Evolutionary conservation across 2,113 vertebrate species (phyloP).

Genomic region (Eubucco bourcierii): DNA sequence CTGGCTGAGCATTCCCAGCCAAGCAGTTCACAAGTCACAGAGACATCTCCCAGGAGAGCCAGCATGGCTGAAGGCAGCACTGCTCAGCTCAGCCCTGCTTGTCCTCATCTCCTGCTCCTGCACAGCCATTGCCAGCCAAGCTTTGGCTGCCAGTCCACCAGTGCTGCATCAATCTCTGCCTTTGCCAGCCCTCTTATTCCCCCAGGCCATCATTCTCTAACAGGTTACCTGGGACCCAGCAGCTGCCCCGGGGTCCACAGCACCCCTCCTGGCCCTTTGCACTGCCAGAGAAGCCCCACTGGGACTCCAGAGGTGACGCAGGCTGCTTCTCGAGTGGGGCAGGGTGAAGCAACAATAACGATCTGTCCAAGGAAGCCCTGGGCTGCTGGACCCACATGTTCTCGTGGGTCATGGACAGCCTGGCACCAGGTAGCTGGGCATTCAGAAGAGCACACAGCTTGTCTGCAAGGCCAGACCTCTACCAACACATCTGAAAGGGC

Average conservation of each 20-base stretch:
- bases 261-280: not conserved
- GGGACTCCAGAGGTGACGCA: fast-evolving
- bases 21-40: constrained; percentile 10
- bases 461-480: not conserved
- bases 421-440: not conserved
- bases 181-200: not conserved
- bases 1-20: not conserved
- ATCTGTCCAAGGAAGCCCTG: not conserved
- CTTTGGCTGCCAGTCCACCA: not conserved
- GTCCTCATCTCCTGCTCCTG: not conserved
- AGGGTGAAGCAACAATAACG: not conserved
- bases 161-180: not conserved
- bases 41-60: not conserved
- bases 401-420: fast-evolving
- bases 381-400: fast-evolving
- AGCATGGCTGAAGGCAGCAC: fast-evolving
- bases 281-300: fast-evolving
- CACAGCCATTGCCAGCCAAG: not conserved
- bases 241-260: not conserved
- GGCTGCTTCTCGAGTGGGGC: not conserved
- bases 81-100: not conserved
- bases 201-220: fast-evolving
- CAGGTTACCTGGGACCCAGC: fast-evolving
- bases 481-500: not conserved
- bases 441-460: not conserved